Evolutionary conservation across 1,140 invertebrate genomes (phyloP).

Genomic region (Carcinoscorpius rotundicauda): DNA sequence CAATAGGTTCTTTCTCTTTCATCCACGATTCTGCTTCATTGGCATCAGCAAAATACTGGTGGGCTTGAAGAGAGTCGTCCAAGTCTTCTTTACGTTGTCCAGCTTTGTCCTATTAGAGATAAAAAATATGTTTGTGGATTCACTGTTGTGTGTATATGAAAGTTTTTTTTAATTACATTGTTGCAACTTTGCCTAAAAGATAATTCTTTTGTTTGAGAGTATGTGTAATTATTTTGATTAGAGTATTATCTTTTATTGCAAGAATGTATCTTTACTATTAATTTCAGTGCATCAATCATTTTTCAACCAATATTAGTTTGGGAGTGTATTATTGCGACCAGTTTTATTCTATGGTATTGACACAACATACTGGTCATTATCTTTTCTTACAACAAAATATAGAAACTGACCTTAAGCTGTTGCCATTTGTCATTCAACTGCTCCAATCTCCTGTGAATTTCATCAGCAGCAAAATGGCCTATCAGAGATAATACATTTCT

Average conservation of each 20-base stretch:
- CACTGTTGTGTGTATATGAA: slow-evolving; percentile 21
- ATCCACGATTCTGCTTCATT: slow-evolving; percentile 99
- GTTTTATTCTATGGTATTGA: too few relatives aligned
- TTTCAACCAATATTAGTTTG: too few relatives aligned
- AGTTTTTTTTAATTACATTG: not conserved
- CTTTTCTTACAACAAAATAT: too few relatives aligned
- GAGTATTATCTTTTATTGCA: too few relatives aligned
- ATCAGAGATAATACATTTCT: slow-evolving; percentile 26
- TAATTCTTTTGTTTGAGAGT: too few relatives aligned
- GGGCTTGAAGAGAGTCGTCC: slow-evolving; percentile 91
- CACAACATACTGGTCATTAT: too few relatives aligned
- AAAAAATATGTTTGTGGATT: too few relatives aligned
- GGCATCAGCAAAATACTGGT: slow-evolving; percentile 98
- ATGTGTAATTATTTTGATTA: too few relatives aligned
- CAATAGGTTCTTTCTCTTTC: slow-evolving; percentile 96
- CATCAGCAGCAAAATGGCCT: slow-evolving; percentile 74
- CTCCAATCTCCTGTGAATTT: slow-evolving; percentile 65
- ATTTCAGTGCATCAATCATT: too few relatives aligned
- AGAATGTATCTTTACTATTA: too few relatives aligned
- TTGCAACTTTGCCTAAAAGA: not conserved
- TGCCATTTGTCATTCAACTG: slow-evolving; percentile 78
- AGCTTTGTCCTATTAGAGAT: slow-evolving; percentile 33
- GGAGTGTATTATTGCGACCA: too few relatives aligned
- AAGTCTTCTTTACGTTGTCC: slow-evolving; percentile 82
- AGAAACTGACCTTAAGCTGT: slow-evolving; percentile 38